Percentiles rank a stretch among this genome's conserved stretches.
phyloP scores from a whole-genome alignment of 2,888 invertebrate species.

The Eristalis tenax region DNA sequence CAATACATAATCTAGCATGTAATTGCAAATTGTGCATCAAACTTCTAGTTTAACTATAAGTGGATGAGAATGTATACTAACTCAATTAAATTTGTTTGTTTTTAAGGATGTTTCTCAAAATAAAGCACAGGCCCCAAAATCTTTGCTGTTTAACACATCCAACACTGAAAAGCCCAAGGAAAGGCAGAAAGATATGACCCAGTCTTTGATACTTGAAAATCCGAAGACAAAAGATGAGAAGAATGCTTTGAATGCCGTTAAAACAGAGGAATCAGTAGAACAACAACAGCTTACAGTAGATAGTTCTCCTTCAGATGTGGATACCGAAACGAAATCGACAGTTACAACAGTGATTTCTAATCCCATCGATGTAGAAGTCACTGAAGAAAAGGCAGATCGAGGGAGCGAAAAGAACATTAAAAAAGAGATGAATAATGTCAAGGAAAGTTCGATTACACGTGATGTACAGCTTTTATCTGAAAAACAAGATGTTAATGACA shows the following conservation, averaged over 20 bases:
- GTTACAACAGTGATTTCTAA: conserved; percentile 51
- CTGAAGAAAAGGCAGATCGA: conserved; percentile 78
- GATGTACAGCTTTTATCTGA: conserved; percentile 75
- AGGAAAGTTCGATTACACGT: conserved; percentile 78
- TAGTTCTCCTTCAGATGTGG: conserved; percentile 55
- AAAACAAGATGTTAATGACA: conserved; percentile 75
- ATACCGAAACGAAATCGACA: conserved; percentile 56
- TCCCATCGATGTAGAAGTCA: conserved; percentile 72
- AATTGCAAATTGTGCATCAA: too few species aligned
- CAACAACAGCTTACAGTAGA: conserved; percentile 26
- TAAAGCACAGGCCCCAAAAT: conserved; percentile 76
- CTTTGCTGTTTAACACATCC: conserved; percentile 73
- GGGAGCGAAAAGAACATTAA: conserved; percentile 77
- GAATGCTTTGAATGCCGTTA: conserved; percentile 80
- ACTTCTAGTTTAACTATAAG: too few species aligned
- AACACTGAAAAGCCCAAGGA: conserved; percentile 75
- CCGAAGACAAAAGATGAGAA: conserved; percentile 81
- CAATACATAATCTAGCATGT: too few species aligned
- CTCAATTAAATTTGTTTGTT: conserved; percentile 7
- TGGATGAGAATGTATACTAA: not conserved
- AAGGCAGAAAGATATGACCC: conserved; percentile 73
- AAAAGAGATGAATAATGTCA: conserved; percentile 77
- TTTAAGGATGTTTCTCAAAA: conserved; percentile 74
- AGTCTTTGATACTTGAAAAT: conserved; percentile 66
- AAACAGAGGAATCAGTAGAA: conserved; percentile 76